phyloP scores from a whole-genome alignment of 2,113 vertebrate genomes.

The Colius striatus region DNA sequence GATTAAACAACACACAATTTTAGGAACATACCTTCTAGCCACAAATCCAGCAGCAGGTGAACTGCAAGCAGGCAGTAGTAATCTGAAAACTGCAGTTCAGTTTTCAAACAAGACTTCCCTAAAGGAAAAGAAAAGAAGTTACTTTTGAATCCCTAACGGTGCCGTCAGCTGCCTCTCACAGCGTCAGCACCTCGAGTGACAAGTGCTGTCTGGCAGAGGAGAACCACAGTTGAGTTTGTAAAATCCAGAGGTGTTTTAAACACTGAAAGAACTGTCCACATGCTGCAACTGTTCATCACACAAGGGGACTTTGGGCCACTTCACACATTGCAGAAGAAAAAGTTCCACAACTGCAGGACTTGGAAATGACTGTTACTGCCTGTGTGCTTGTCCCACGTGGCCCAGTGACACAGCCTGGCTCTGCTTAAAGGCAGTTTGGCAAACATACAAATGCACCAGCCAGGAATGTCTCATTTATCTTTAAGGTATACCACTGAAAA shows the following conservation, averaged over 20 bases:
- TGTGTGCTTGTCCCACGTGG: neutral
- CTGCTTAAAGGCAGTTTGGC: neutral
- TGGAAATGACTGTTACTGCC: neutral
- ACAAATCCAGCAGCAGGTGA: slow-evolving; percentile 93
- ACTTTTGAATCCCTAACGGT: neutral
- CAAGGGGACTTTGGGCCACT: neutral
- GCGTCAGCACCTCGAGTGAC: neutral
- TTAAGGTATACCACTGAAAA: neutral
- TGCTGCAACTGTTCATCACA: neutral
- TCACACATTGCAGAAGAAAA: neutral
- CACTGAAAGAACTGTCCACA: neutral
- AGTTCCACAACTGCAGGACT: neutral
- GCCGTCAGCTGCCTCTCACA: neutral
- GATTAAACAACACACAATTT: neutral
- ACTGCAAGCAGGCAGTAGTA: slow-evolving; percentile 96
- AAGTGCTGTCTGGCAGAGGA: neutral
- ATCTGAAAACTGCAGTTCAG: slow-evolving; percentile 95
- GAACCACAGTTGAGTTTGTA: neutral
- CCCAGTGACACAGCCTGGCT: neutral
- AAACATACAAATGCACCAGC: neutral
- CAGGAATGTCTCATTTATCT: neutral
- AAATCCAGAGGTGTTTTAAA: neutral
- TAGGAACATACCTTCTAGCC: slow-evolving; percentile 84
- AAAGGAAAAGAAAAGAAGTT: neutral
- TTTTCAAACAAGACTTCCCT: slow-evolving; percentile 93